Evolutionary conservation across 2,797 vertebrate genomes (phyloP).

Genomic region (Xerus rutilus): DNA sequence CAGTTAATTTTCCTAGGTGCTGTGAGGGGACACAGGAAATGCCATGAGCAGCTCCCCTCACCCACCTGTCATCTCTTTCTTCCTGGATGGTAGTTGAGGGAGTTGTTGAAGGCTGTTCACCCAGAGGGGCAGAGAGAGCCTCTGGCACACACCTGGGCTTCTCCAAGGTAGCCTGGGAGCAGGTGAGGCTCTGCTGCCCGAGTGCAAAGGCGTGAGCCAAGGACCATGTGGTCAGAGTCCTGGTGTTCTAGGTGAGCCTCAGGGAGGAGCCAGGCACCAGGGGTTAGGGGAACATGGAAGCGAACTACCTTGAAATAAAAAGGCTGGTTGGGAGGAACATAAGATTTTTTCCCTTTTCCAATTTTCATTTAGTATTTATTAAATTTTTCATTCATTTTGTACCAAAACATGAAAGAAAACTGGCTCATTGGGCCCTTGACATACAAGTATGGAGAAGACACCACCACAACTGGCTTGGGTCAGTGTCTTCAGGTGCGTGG

Average conservation of each 20-base stretch:
- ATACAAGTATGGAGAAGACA: neutral
- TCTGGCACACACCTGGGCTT: neutral
- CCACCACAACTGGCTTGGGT: neutral
- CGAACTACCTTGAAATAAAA: neutral
- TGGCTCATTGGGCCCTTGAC: neutral
- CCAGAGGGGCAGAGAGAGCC: neutral
- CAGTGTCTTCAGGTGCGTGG: neutral
- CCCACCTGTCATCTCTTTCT: neutral
- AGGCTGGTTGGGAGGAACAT: no score
- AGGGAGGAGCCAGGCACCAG: neutral
- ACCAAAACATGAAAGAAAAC: neutral
- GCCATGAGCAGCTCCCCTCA: fast-evolving
- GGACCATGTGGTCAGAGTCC: no score
- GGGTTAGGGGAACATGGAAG: no score
- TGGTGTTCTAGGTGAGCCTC: neutral
- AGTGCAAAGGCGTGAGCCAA: neutral
- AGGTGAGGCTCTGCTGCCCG: fast-evolving
- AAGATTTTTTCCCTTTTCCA: neutral
- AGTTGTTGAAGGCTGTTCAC: neutral
- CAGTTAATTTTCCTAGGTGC: neutral
- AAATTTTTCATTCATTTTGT: neutral
- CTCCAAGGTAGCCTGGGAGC: neutral
- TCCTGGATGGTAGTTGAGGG: neutral
- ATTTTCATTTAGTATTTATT: neutral
- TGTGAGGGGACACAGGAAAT: neutral